Base-by-base conservation (phyloP, 2,888 invertebrate species). In the Helleia helle region DNA sequence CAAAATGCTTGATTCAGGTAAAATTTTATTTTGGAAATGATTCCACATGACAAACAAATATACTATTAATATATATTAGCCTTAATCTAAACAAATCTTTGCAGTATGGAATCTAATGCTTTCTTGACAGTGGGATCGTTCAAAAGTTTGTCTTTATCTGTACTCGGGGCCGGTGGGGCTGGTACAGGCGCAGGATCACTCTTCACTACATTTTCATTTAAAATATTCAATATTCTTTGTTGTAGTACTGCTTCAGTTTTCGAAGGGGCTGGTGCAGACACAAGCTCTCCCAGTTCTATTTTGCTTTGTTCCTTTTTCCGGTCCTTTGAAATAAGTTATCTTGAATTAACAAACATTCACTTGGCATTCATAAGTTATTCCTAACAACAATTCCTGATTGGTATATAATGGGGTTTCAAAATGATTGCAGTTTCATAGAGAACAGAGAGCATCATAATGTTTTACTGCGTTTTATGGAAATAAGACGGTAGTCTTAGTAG, bases 91-190 rank as follows among this genome's bases (percentile, higher is more conserved):
- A 47, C 54, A 43, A 75, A 76, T 45, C 84, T 87, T 44, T 80
- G 85, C 52, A 87, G 67, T 48, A 89, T 76, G 43, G 91, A 91
- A 60, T 94, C 92, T 38, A 94, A 72, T 1, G 94, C 93, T 70
- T 91, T 92, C 71, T 93, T 90, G 7, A 94, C 91, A 1, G 91
- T 90, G 0, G 91, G 90, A 65, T 94, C 93, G 46, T 90, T 90
- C 12, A 94, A 74, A n/a, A 94, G 87, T 85, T 67, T 86, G 59
- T 26, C 88, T 68, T 51, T 72, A 1, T 69, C 62, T 1, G 64
- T 49, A 6, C 44, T 38, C 3, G 50, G 49, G 0, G 71, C 50
- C 0, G 65, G 60, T 4, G 72, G 58, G 0, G 58, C 54, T 18
- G 50, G 65, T 40, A 58, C 36, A 0, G 60, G 60, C 26, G 48